These are phyloP conservation scores for Lutjanus erythropterus DNA, from an alignment of 2,113 vertebrate genomes.

Conservation along the genomic window DNA sequence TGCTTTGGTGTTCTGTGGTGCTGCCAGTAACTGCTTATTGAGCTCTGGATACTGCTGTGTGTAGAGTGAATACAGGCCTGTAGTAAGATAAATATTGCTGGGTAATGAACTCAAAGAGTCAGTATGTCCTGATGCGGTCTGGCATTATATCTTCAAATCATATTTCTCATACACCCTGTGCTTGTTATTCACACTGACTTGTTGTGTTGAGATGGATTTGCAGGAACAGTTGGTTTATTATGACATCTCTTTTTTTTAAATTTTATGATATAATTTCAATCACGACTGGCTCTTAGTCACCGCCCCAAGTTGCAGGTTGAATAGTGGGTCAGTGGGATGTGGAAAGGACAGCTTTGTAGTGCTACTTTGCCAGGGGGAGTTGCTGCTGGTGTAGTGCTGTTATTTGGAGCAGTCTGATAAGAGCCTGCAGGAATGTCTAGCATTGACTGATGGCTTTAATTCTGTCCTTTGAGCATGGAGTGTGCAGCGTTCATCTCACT, in stretches of 20 bases:
- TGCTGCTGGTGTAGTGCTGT: conserved; percentile 58
- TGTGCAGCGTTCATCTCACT: conserved; percentile 38
- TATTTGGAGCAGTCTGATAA: conserved; percentile 73
- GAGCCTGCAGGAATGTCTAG: conserved; percentile 71
- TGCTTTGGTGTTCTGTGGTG: background rate
- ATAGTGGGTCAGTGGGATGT: conserved; percentile 70
- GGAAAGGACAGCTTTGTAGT: conserved; percentile 43
- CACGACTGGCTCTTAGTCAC: background rate
- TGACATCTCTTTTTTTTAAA: background rate
- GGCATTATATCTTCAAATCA: conserved; percentile 34
- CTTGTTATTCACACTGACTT: conserved; percentile 13
- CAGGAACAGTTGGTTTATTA: background rate
- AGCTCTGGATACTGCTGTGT: conserved; percentile 11
- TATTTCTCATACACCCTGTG: background rate
- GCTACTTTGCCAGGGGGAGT: conserved; percentile 26
- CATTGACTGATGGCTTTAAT: conserved; percentile 73
- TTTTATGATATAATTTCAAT: conserved; percentile 7
- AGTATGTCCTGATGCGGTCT: conserved; percentile 16
- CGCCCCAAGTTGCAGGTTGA: conserved; percentile 35
- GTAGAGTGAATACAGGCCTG: conserved; percentile 23
- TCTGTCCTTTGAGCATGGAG: conserved; percentile 48
- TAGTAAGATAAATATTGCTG: conserved; percentile 11
- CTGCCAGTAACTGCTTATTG: conserved; percentile 21
- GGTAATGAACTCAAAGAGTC: conserved; percentile 38
- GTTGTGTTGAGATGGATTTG: conserved; percentile 25